Conservation (phyloP, 2,888 invertebrate species). For the Pachydiplax longipennis region DNA sequence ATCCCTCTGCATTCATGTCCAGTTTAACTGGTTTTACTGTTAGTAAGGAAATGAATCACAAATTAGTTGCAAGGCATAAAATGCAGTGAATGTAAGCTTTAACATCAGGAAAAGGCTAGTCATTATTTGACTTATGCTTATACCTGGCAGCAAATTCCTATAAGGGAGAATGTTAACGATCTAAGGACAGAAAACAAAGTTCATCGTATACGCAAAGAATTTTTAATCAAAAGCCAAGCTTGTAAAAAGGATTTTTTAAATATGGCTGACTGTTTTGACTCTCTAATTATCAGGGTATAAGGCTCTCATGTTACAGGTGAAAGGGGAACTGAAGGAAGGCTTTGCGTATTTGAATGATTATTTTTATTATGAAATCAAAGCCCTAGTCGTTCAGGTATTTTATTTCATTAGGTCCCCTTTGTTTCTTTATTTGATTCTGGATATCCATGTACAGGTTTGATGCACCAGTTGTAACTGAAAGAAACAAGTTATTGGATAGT, state of each 20-base stretch:
- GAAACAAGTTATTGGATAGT: constrained; percentile 7
- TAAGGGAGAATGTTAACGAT: neutral
- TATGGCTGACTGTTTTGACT: constrained; percentile 12
- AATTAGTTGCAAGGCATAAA: constrained; percentile 7
- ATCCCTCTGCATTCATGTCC: neutral
- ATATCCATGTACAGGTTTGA: neutral
- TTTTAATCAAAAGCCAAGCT: constrained; percentile 32
- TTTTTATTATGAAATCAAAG: neutral
- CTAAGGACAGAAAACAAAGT: neutral
- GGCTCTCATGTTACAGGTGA: constrained; percentile 3
- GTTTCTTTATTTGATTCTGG: neutral
- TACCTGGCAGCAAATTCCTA: constrained; percentile 25
- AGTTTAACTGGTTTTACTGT: constrained; percentile 12
- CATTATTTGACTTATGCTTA: neutral
- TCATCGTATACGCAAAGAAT: constrained; percentile 35
- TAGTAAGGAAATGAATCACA: neutral
- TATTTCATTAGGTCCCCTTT: neutral
- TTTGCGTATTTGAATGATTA: constrained; percentile 3
- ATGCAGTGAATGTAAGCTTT: constrained; percentile 34
- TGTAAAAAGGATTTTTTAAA: constrained; percentile 26
- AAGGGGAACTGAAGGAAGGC: constrained; percentile 14
- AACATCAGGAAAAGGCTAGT: constrained; percentile 23
- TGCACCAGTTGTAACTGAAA: constrained; percentile 21
- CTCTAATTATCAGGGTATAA: constrained; percentile 33
- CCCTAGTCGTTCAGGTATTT: constrained; percentile 33